Evolutionary conservation across 2,113 vertebrate genomes (phyloP).

Genomic region (Larimichthys polyactis): DNA sequence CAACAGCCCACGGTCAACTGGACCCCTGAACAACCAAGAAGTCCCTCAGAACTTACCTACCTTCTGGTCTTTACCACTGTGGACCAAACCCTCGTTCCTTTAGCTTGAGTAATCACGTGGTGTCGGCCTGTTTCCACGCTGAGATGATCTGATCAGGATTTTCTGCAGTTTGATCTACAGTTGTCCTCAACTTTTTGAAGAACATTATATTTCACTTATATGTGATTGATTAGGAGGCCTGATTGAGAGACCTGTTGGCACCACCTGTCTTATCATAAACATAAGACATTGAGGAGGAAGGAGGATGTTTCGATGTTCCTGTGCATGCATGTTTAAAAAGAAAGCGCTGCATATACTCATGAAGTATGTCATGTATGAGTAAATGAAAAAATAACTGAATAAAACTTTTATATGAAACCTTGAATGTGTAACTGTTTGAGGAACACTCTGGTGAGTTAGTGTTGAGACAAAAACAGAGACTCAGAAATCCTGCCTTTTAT

Average conservation of each 20-base stretch:
- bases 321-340: neutral
- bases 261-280: neutral
- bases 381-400: slow-evolving; percentile 20
- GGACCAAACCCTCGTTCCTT: too few relatives aligned
- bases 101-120: too few relatives aligned
- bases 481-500: too few relatives aligned
- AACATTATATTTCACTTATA: neutral
- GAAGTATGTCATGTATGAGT: neutral
- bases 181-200: too few relatives aligned
- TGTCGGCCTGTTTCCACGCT: neutral
- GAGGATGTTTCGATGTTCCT: neutral
- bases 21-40: neutral
- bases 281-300: neutral
- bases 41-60: neutral
- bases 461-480: too few relatives aligned
- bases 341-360: slow-evolving; percentile 3
- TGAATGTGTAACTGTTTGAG: neutral
- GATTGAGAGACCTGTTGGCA: neutral
- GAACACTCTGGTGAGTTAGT: neutral
- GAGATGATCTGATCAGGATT: slow-evolving; percentile 18
- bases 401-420: slow-evolving; percentile 33
- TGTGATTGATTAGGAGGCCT: neutral
- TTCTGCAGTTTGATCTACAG: slow-evolving; percentile 4
- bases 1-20: neutral
- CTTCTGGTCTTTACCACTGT: too few relatives aligned